Evolutionary conservation across 2,888 invertebrate genomes (phyloP).

Genomic region (Ochropleura plecta): DNA sequence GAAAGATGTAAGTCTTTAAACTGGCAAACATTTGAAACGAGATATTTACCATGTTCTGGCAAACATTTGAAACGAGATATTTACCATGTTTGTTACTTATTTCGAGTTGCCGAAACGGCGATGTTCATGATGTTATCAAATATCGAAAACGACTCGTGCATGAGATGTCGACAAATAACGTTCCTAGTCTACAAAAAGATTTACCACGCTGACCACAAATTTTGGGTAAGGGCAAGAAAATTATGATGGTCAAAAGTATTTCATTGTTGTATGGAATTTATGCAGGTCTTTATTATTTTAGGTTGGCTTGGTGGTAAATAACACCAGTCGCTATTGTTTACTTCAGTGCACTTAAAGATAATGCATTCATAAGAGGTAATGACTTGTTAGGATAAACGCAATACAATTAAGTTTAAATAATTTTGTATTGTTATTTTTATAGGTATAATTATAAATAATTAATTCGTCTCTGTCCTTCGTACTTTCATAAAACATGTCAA

Average conservation of each 20-base stretch:
- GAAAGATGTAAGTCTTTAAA: background rate
- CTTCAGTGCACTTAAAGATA: background rate
- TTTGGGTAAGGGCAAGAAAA: background rate
- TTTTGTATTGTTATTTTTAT: constrained; percentile 12
- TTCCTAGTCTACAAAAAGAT: too few species aligned
- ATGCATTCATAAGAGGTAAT: background rate
- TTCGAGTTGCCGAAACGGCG: too few species aligned
- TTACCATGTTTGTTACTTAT: too few species aligned
- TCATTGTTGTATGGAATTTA: background rate
- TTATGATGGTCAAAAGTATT: background rate
- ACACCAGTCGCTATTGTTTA: background rate
- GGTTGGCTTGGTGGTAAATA: background rate
- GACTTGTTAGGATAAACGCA: background rate
- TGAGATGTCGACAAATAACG: background rate
- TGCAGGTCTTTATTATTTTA: background rate
- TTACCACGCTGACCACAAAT: background rate
- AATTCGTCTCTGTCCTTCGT: background rate
- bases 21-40: too few species aligned
- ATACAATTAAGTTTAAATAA: background rate
- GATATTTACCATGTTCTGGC: too few species aligned
- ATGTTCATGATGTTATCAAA: too few species aligned
- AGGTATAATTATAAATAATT: constrained; percentile 4
- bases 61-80: too few species aligned
- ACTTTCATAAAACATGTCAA: background rate
- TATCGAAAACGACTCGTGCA: too few species aligned